A percentile compares a stretch with the other conserved stretches of the same genome.
These are phyloP conservation scores for Coptodon rendalli DNA, from an alignment of 2,113 vertebrate genomes.

Conservation along the genomic window DNA sequence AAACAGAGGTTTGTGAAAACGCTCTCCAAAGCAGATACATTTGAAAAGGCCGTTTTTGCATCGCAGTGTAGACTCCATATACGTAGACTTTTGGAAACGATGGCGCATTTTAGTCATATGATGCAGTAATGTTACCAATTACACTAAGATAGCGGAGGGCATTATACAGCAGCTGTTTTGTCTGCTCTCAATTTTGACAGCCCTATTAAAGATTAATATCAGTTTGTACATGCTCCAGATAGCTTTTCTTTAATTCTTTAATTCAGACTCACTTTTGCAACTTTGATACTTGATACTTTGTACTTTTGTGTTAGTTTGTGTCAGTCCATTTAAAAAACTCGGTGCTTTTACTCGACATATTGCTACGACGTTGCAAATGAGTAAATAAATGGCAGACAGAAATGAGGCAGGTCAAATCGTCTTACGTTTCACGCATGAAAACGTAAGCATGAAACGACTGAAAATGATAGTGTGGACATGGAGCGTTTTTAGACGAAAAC, in stretches of 20 bases:
- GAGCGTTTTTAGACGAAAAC: fast-evolving
- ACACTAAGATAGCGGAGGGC: neutral
- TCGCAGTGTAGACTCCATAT: neutral
- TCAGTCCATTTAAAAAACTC: neutral
- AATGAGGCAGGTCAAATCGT: neutral
- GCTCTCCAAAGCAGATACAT: neutral
- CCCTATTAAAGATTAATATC: neutral
- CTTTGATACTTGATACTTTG: neutral
- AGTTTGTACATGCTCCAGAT: neutral
- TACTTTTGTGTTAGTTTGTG: neutral
- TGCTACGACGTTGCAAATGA: neutral
- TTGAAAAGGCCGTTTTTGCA: neutral
- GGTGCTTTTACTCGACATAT: neutral
- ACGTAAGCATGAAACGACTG: neutral
- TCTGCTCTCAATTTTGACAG: neutral
- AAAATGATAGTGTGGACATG: neutral
- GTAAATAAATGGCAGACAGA: neutral
- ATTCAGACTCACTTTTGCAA: neutral
- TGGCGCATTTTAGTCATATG: neutral
- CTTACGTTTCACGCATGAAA: neutral
- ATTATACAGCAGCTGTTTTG: neutral
- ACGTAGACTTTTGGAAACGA: neutral
- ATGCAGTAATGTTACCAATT: neutral
- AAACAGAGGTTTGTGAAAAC: neutral
- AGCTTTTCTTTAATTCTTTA: neutral